Percentiles rank a stretch among this genome's conserved stretches.
These are phyloP conservation scores for Pachydiplax longipennis DNA, from an alignment of 2,888 invertebrate genomes.

Conservation along the genomic window DNA sequence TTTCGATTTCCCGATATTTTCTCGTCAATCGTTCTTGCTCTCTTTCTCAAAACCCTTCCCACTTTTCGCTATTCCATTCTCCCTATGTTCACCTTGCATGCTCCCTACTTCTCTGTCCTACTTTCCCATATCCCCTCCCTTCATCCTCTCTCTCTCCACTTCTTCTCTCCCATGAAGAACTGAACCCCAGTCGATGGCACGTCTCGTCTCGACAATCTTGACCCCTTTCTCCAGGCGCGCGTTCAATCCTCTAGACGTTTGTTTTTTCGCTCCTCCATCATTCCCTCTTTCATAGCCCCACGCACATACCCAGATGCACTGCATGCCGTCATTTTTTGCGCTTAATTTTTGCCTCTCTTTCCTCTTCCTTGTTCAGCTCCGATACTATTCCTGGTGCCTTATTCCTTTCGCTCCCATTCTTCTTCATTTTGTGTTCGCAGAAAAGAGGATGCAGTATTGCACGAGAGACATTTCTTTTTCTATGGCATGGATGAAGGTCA, in stretches of 20 bases:
- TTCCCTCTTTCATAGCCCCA: background rate
- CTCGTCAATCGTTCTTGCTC: background rate
- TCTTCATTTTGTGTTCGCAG: background rate
- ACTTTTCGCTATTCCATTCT: background rate
- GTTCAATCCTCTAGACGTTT: conserved; percentile 18
- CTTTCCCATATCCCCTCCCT: background rate
- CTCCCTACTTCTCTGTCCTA: background rate
- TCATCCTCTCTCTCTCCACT: background rate
- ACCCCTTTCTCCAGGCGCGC: conserved; percentile 33
- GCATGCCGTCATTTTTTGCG: background rate
- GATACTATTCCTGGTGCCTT: background rate
- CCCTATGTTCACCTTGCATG: background rate
- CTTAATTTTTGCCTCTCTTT: background rate
- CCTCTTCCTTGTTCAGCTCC: background rate
- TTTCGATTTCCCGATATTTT: background rate
- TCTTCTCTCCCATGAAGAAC: background rate
- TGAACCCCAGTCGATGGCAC: conserved; percentile 3
- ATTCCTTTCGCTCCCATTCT: background rate
- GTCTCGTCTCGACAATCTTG: conserved; percentile 10
- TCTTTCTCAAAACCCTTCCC: background rate
- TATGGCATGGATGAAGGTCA: too few relatives aligned
- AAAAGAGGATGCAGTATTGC: too few relatives aligned
- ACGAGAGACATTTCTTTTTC: too few relatives aligned
- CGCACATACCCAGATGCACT: background rate
- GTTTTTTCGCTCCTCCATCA: background rate